Base-by-base conservation (phyloP, 2,113 vertebrate genomes). In the Muntiacus muntjak region DNA sequence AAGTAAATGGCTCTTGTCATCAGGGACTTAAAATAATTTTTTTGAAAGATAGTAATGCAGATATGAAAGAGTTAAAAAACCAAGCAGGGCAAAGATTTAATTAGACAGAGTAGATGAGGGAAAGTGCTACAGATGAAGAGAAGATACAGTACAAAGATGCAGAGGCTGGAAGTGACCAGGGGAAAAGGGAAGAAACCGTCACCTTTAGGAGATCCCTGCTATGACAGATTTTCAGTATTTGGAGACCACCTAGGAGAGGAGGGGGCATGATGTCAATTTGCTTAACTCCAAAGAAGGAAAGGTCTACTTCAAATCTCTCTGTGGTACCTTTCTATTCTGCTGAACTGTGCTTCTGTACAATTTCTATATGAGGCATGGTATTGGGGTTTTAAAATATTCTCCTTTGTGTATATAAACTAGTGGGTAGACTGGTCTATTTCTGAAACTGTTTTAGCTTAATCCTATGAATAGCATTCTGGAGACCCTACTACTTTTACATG, bases 401-500 rank as follows among this genome's bases (percentile, higher is more conserved):
- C 26, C 40, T 94, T 86, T 71, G 16, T 60, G 5, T 89, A 6
- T 91, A 58, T 79, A 86, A 71, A 54, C 91, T 86, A 89, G 12
- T 78, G 33, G 33, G 16, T 83, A 30, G 28, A 82, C 36, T 60
- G 15, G 30, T 86, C 52, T 86, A 1, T 94, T 87, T 95, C 76
- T 88, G 92, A 78, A 97, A 92, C 21, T 36, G 17, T 85, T 81
- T 93, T 92, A 78, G 54, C 64, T 85, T 76, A 89, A 17, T 64
- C 79, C 64, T 64, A 33, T 52, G 57, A 43, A 40, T 23, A 86
- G 64, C 26, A 60, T 43, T 60, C 93, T 86, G 57, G 89, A 94
- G 87, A 76, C 57, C 58, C 71, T 85, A 97, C 43, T 40, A 47
- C 26, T 92, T 95, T 96, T 88, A 78, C 54, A n/a, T 57, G 89